Evolutionary conservation across 2,797 vertebrate species (phyloP).

Genomic region (Myotis myotis): DNA sequence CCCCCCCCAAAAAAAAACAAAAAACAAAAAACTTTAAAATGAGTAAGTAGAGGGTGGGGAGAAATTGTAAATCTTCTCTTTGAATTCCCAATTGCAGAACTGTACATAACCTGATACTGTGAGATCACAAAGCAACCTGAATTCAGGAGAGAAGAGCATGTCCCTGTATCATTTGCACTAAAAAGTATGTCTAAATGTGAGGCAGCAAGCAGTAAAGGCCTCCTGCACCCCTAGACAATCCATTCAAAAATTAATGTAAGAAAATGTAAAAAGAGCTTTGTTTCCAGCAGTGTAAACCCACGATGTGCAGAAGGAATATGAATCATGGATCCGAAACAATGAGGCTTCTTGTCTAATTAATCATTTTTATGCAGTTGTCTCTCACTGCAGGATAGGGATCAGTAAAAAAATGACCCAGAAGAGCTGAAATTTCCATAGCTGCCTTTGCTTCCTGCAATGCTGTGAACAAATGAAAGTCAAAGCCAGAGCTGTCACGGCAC

Average conservation of each 20-base stretch:
- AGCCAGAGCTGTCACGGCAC: constrained; percentile 67
- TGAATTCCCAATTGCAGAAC: neutral
- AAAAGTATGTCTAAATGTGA: neutral
- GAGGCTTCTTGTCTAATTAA: constrained; percentile 79
- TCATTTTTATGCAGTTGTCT: constrained; percentile 78
- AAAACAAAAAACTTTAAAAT: neutral
- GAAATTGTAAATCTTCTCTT: neutral
- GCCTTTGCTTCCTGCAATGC: constrained; percentile 43
- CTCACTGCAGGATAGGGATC: constrained; percentile 69
- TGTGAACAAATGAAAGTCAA: constrained; percentile 76
- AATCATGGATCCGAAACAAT: constrained; percentile 68
- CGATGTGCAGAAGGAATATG: constrained; percentile 75
- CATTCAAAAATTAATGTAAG: constrained; percentile 76
- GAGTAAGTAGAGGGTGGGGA: neutral
- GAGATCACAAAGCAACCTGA: neutral
- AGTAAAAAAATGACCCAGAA: constrained; percentile 74
- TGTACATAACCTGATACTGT: neutral
- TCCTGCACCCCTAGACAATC: neutral
- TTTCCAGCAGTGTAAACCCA: constrained; percentile 71
- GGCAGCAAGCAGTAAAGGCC: neutral
- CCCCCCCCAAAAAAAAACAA: accelerated
- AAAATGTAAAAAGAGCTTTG: constrained; percentile 67
- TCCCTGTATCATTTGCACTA: neutral
- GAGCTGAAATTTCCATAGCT: constrained; percentile 72
- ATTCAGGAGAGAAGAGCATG: neutral